Base-by-base conservation (phyloP, 2,888 invertebrate genomes). In the Ethmia dodecea region DNA sequence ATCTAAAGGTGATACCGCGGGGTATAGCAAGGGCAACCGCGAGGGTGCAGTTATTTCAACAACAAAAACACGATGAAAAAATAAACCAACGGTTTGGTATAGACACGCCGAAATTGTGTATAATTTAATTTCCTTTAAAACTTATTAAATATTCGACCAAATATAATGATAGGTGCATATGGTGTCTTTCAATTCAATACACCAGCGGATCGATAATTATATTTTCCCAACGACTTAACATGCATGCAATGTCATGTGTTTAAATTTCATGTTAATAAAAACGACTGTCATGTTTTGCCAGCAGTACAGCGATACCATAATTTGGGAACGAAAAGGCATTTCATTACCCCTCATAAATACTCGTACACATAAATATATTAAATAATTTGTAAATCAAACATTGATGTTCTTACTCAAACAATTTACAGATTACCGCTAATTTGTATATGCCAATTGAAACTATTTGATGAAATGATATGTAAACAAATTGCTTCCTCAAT, bases 111-210 rank as follows among this genome's bases (percentile, higher is more conserved):
- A 55, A 63, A 68, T 28, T 24, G 35, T 27, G 22, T 32, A 25
- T 69, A 68, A 77, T 73, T 73, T 60, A 69, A 71, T 72, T 73
- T 72, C 55, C 57, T 60, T 57, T 57, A 63, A 69, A 26, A 69
- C 69, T 56, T 22, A n/a, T 22, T 49, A 56, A 64, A 70, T 57
- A 56, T 54, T 54, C 50, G 47, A 63, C 73, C 73, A 63, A 68
- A 47, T 42, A 40, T 45, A 76, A 79, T 71, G 54, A 64, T 54
- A 54, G 45, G 41, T 46, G 59, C 80, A 79, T 76, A 74, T 80
- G 78, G 68, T 39, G 48, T 51, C 53, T 56, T 60, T 64, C 60
- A 60, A 69, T 60, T 64, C 60, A 60, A 69, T 68, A 30, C 60
- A 56, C 41, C 30, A 47, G 55, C 41, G 53, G 55, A 48, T 55